Percentiles rank a stretch among this genome's conserved stretches.
phyloP scores from a whole-genome alignment of 2,888 invertebrate species.

The Diaphora mendica region DNA sequence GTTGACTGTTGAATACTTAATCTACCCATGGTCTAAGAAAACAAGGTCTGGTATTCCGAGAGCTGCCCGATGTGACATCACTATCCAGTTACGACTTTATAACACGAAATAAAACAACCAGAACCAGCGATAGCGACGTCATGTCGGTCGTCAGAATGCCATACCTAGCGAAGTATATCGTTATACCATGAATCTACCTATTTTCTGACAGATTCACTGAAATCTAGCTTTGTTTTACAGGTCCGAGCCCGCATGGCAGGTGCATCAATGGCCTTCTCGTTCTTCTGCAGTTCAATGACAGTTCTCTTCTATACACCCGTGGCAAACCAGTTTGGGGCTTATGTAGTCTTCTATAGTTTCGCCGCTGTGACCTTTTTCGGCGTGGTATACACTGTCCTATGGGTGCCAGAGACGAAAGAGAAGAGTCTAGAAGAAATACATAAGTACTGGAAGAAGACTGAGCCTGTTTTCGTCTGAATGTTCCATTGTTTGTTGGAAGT shows the following conservation, averaged over 20 bases:
- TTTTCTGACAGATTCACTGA: neutral
- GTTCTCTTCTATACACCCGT: slow-evolving; percentile 72
- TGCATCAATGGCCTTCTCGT: slow-evolving; percentile 72
- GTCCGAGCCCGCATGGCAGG: slow-evolving; percentile 74
- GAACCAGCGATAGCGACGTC: too few species aligned
- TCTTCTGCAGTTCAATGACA: slow-evolving; percentile 76
- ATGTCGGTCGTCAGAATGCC: too few species aligned
- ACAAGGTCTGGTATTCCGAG: too few species aligned
- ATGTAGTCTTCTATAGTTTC: slow-evolving; percentile 76
- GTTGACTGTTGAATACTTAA: too few species aligned
- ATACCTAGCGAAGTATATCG: too few species aligned
- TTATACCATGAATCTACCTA: too few species aligned
- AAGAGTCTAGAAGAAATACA: slow-evolving; percentile 74
- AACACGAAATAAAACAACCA: too few species aligned
- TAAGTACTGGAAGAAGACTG: slow-evolving; percentile 63
- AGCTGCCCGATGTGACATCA: too few species aligned
- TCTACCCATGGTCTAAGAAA: too few species aligned
- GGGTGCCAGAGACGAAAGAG: slow-evolving; percentile 82
- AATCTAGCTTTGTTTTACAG: slow-evolving; percentile 46
- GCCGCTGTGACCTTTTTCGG: slow-evolving; percentile 70
- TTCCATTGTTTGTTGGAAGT: too few species aligned
- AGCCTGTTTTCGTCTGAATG: slow-evolving; percentile 62
- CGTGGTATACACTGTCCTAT: slow-evolving; percentile 71
- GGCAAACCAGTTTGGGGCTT: slow-evolving; percentile 67
- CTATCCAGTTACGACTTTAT: too few species aligned